A percentile compares a stretch with the other conserved stretches of the same genome.
These are phyloP conservation scores for Apeira syringaria DNA, from an alignment of 2,888 invertebrate genomes.

Conservation along the genomic window DNA sequence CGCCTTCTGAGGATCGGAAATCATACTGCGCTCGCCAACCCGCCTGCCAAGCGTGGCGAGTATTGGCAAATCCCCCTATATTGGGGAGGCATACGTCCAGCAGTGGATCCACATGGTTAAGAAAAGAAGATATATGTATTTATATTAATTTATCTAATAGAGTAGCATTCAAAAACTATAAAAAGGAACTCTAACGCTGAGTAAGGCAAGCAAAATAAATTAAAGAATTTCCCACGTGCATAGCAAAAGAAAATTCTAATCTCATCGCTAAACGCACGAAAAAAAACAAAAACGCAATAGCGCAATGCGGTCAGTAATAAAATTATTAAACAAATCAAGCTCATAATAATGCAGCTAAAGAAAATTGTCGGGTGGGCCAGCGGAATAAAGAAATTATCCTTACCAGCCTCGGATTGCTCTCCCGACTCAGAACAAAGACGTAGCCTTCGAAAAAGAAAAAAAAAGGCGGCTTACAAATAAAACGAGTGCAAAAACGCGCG, in stretches of 20 bases:
- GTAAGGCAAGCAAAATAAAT: too few species aligned
- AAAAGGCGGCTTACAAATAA: conserved; percentile 63
- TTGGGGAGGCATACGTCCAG: too few species aligned
- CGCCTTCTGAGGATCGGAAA: too few species aligned
- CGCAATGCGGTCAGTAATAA: conserved; percentile 73
- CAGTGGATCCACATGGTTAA: too few species aligned
- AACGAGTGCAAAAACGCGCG: conserved; percentile 82
- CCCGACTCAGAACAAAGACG: conserved; percentile 77
- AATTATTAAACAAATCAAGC: conserved; percentile 83
- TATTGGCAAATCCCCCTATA: too few species aligned
- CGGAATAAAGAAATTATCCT: conserved; percentile 83
- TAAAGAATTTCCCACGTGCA: conserved; percentile 26
- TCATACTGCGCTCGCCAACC: too few species aligned
- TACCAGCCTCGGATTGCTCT: conserved; percentile 68
- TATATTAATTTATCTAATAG: too few species aligned
- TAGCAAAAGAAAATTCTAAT: conserved; percentile 35
- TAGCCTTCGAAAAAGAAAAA: conserved; percentile 66
- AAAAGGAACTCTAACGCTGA: too few species aligned
- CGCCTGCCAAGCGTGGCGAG: too few species aligned
- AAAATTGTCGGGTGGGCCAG: conserved; percentile 78
- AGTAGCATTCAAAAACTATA: too few species aligned
- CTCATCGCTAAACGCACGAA: conserved; percentile 46
- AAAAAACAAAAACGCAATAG: conserved; percentile 57
- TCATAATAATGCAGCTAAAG: conserved; percentile 77
- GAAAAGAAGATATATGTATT: too few species aligned